Percentiles rank a stretch among this genome's conserved stretches.
These are phyloP conservation scores for Sebastes diploproa DNA, from an alignment of 2,797 vertebrate genomes.

Conservation along the genomic window DNA sequence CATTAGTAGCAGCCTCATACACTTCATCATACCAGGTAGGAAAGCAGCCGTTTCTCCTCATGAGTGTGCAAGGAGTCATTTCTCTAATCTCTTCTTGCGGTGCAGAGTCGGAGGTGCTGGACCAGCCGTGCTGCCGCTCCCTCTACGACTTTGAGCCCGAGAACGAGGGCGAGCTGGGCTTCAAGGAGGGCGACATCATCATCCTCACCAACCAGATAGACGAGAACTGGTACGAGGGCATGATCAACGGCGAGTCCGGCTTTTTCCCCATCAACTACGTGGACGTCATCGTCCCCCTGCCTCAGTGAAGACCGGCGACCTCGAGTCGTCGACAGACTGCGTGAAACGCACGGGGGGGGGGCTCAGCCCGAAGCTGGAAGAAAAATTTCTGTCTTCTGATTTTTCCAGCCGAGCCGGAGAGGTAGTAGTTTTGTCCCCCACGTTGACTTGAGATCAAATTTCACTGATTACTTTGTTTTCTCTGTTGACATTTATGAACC, in stretches of 20 bases:
- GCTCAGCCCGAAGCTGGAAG: background rate
- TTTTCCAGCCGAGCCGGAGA: background rate
- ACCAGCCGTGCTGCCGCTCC: slow-evolving; percentile 94
- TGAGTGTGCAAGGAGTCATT: background rate
- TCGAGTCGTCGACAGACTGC: slow-evolving; percentile 47
- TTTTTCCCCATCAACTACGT: slow-evolving; percentile 99
- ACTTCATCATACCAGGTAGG: background rate
- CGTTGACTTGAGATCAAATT: background rate
- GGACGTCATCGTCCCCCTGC: slow-evolving; percentile 91
- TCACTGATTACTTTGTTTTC: background rate
- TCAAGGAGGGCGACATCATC: slow-evolving; percentile 96
- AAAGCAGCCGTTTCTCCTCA: background rate
- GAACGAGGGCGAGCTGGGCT: slow-evolving; percentile 94
- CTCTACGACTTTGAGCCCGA: slow-evolving; percentile 95
- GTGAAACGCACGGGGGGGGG: slow-evolving; percentile 1
- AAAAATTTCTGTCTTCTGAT: slow-evolving; percentile 1
- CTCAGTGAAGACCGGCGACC: slow-evolving; percentile 80
- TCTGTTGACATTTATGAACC: slow-evolving; percentile 32
- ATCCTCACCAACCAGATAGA: slow-evolving; percentile 96
- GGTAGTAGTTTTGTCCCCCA: background rate
- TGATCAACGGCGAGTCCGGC: slow-evolving; percentile 90
- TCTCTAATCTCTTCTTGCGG: background rate
- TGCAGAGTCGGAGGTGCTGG: slow-evolving; percentile 85
- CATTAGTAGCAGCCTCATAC: background rate
- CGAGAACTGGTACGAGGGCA: slow-evolving; percentile 98